Base-by-base conservation (phyloP, 2,888 invertebrate species). In the Lepidochrysops patricia region DNA sequence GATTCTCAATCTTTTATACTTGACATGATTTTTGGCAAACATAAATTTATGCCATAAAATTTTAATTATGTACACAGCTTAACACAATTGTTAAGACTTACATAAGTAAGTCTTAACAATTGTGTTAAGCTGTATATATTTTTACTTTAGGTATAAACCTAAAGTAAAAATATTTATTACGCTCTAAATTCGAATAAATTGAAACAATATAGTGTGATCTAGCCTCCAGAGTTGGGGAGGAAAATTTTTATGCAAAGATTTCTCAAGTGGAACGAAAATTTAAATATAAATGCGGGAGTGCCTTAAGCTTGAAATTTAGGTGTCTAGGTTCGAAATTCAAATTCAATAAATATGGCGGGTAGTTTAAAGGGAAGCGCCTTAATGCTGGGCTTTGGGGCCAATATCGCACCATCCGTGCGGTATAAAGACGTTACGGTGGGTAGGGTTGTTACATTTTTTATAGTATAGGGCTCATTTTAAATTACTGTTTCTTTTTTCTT, bases 381-480 rank as follows among this genome's bases (percentile, higher is more conserved):
- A 67, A 65, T 63, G 62, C 63, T 50, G 54, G 62, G 62, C 63
- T 60, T 64, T 63, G 60, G 63, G 64, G 50, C 60, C 64, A 67
- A 67, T 66, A 68, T 66, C 59, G 66, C 61, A 50, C 59, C 62
- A 50, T 57, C 64, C 68, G 68, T 67, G 65, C 60, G 63, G 61
- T 70, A 60, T 70, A 68, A 68, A 70, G 64, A 67, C 56, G 52
- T 57, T 61, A 57, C 54, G 35, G 29, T 52, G 6, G 15, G 32
- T 61, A 67, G 67, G 66, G 69, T 32, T 64, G 64, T 54, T 37
- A 57, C 26, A 26, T 37, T 6, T 32, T 5, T 29, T 23, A 7
- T 9, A 26, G 9, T 50, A n/a, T n/a, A n/a, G n/a, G n/a, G n/a
- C n/a, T n/a, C n/a, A n/a, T n/a, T n/a, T n/a, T n/a, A n/a, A n/a